These are phyloP conservation scores for Macropodus opercularis DNA, from an alignment of 2,797 vertebrate genomes.

Conservation along the genomic window DNA sequence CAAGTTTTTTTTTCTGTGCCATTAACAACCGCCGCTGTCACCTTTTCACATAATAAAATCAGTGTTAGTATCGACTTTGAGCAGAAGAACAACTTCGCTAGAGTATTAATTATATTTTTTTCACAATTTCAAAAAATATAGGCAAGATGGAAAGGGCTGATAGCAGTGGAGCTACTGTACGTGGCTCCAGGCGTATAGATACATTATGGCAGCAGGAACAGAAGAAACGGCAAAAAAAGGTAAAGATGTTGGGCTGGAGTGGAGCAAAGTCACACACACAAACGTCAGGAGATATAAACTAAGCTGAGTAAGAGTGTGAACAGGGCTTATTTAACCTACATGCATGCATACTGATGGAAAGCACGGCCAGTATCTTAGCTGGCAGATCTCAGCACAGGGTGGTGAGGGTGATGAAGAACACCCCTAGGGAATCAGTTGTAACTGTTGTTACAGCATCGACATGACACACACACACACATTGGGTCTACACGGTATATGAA, in stretches of 20 bases:
- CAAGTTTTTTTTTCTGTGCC: too few relatives aligned
- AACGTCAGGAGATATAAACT: constrained; percentile 27
- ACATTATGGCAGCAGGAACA: constrained; percentile 7
- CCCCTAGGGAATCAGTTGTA: constrained; percentile 42
- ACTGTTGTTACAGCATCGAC: constrained; percentile 28
- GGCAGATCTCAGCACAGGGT: constrained; percentile 23
- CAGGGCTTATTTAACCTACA: constrained; percentile 44
- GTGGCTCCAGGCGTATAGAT: too few relatives aligned
- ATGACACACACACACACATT: constrained; percentile 10
- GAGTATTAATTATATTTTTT: constrained; percentile 25
- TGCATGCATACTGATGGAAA: constrained; percentile 46
- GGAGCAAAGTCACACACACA: too few relatives aligned
- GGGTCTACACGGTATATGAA: constrained; percentile 40
- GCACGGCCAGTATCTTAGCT: constrained; percentile 38
- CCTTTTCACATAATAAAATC: constrained; percentile 6
- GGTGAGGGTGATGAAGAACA: constrained; percentile 5
- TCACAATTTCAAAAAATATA: constrained; percentile 4
- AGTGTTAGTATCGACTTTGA: background rate
- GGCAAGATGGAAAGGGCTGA: background rate
- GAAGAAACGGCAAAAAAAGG: too few relatives aligned
- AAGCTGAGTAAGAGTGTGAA: constrained; percentile 35
- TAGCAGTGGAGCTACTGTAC: background rate
- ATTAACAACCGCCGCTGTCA: background rate
- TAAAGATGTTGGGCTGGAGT: too few relatives aligned
- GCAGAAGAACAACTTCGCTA: constrained; percentile 23